Percentiles rank a stretch among this genome's conserved stretches.
phyloP scores from a whole-genome alignment of 2,888 invertebrate genomes.

The Nipponacmea schrenckii region DNA sequence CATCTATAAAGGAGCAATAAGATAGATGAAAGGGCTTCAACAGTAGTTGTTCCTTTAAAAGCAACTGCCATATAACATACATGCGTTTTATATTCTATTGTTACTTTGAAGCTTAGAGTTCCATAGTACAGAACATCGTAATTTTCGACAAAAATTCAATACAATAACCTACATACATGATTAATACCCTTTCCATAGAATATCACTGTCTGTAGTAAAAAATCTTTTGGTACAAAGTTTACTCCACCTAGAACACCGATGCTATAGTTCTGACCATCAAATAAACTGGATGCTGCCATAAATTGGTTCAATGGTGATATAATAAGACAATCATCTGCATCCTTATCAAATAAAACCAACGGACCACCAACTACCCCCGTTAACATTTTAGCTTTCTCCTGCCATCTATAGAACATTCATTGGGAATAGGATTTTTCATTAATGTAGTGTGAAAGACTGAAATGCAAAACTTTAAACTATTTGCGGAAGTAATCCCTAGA shows the following conservation, averaged over 20 bases:
- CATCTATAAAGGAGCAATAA: neutral
- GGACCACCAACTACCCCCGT: constrained; percentile 48
- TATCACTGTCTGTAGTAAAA: constrained; percentile 19
- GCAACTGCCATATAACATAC: neutral
- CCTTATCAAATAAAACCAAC: constrained; percentile 45
- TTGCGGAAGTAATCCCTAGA: no score
- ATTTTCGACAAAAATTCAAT: no score
- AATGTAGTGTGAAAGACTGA: neutral
- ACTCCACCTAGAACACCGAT: constrained; percentile 57
- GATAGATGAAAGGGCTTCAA: neutral
- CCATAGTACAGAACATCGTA: no score
- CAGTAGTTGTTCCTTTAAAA: neutral
- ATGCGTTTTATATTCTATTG: neutral
- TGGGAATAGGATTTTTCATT: neutral
- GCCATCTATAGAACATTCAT: neutral
- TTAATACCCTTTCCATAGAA: constrained; percentile 30
- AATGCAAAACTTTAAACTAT: no score
- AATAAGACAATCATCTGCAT: constrained; percentile 35
- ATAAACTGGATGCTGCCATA: constrained; percentile 44
- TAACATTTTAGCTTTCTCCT: constrained; percentile 16
- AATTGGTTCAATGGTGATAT: constrained; percentile 47
- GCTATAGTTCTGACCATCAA: constrained; percentile 21
- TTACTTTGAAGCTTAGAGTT: no score
- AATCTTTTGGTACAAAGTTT: constrained; percentile 29
- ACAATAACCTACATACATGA: constrained; percentile 14